Base-by-base conservation (phyloP, 2,113 vertebrate genomes). In the Boleophthalmus pectinirostris region DNA sequence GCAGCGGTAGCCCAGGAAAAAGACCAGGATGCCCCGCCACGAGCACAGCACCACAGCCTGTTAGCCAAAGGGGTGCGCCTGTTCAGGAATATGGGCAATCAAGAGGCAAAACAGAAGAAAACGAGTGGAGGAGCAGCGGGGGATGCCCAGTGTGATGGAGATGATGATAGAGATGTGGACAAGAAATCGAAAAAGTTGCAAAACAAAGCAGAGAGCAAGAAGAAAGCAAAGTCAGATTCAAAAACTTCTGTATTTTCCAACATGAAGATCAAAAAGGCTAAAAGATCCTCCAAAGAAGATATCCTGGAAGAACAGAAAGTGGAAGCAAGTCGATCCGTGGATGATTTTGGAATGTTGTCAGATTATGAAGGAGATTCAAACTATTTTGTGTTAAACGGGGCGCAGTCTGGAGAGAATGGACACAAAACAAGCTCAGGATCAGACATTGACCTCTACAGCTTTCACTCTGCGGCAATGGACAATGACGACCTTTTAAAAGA, bases 391-490 rank as follows among this genome's bases (percentile, higher is more conserved):
- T 68, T 84, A 73, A 93, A 91, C 85, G 81, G 77, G 72, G 83
- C 72, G 29, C 91, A 89, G 69, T 89, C 91, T 67, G 81, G 87
- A 70, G 90, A 94, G 69, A 90, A 90, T 80, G 93, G 90, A 90
- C 93, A 92, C 86, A 95, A 94, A 84, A 93, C 92, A 61, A 96
- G 95, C 72, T 98, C 96, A 0, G 96, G 93, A 65, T 99, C 97
- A 0, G 97, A 98, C 69, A 95, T 92, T 2, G 97, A 99, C 87
- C 93, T 97, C 74, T 96, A 96, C 82, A 99, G 97, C 92, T 98
- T 96, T 86, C 96, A 98, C 88, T 99, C 98, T 5, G 95, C 95
- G 0, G 77, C 95, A 0, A 88, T 94, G 5, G 97, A 98, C 84
- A 94, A 93, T 77, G 96, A 97, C 78, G 96, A 98, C 85, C 91